Evolutionary conservation across 2,797 vertebrate genomes (phyloP), one percentile per base, ranked within the genome.

Genomic region (Lithobates sylvaticus): DNA sequence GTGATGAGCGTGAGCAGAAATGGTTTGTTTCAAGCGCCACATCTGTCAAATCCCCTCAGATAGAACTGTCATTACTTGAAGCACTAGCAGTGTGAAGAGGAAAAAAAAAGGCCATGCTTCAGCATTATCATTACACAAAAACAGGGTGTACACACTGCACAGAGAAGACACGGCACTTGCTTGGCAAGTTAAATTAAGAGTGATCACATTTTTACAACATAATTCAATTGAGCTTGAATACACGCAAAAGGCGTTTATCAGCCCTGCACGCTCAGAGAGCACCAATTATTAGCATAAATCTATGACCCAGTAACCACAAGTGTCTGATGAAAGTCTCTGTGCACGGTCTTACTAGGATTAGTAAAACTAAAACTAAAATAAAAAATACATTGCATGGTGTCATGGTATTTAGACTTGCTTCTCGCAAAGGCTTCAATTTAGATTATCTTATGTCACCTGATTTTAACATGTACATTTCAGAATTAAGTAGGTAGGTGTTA

Each of bases 1-100:
- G 12, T 4, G 47, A 36, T 79, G n/a, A 83, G 76, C 15, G 36
- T 4, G 18, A 32, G 29, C 27, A 76, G 44, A n/a, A 44, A 47
- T 76, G 67, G 29, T n/a, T 58, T 42, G 65, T 39, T 72, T 23
- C 34, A 61, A 36, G 74, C 32, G 42, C 61, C n/a, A 75, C 29
- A 74, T 78, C 85, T 78, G 85, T 73, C 81, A 78, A 26, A 78
- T 73, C 54, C 39, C 68, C 73, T 87, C 61, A 86, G n/a, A 27
- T 81, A 42, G 75, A 18, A 44, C 42, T 23, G 70, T 39, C n/a
- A 44, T 42, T 81, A 16, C 64, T 15, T 29, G 27, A 68, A 67
- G 67, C n/a, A 32, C 16, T 39, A 47, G 72, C 42, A 81, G 70
- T 71, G 78, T 70, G 67, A 72, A 32, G 29, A n/a, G n/a, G 26